phyloP scores from a whole-genome alignment of 2,113 vertebrate genomes.

The Neolamprologus modestus region DNA sequence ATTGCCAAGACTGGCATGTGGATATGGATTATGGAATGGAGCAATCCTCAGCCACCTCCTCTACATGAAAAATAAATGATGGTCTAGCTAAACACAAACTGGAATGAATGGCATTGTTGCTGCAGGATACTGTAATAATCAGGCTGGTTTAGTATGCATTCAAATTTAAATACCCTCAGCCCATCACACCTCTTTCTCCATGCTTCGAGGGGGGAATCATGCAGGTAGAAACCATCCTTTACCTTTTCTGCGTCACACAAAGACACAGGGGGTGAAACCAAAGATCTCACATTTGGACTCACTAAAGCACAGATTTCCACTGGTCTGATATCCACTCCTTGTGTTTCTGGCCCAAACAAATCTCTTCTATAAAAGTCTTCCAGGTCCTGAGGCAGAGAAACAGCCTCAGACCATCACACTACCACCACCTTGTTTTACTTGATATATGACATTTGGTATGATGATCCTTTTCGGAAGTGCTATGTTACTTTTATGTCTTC shows the following conservation, averaged over 20 bases:
- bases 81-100: neutral
- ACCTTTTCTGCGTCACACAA: neutral
- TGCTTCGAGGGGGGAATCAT: neutral
- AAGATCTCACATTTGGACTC: neutral
- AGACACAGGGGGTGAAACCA: neutral
- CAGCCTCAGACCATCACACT: neutral
- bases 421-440: neutral
- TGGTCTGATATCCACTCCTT: neutral
- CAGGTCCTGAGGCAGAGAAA: neutral
- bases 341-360: neutral
- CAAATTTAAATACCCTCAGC: neutral
- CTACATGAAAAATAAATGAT: neutral
- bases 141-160: neutral
- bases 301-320: neutral
- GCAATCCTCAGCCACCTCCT: neutral
- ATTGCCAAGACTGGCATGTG: rapidly evolving
- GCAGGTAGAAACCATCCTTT: neutral
- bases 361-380: neutral
- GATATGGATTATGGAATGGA: neutral
- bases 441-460: neutral
- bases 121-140: neutral
- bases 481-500: neutral
- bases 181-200: neutral
- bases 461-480: neutral
- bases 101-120: neutral